phyloP scores from a whole-genome alignment of 2,888 invertebrate genomes.

The Synergus itoensis region DNA sequence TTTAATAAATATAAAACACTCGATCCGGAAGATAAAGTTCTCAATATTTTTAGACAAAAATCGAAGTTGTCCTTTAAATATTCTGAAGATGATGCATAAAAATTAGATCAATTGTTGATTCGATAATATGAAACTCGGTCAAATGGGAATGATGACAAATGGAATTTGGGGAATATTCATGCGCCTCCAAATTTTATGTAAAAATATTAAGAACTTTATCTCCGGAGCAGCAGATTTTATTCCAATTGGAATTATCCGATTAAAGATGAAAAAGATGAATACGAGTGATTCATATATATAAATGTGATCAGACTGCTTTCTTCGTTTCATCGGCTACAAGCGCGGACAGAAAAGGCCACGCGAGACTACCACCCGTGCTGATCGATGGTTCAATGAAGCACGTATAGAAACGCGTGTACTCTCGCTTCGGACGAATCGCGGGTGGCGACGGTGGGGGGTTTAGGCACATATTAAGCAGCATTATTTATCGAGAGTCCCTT shows the following conservation, averaged over 20 bases:
- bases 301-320: constrained; percentile 34
- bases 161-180: too few relatives aligned
- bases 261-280: constrained; percentile 17
- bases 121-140: too few relatives aligned
- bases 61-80: too few relatives aligned
- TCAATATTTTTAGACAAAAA: too few relatives aligned
- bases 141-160: too few relatives aligned
- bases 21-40: too few relatives aligned
- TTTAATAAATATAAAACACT: too few relatives aligned
- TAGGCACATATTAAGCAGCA: constrained; percentile 74
- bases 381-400: constrained; percentile 69
- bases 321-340: constrained; percentile 31
- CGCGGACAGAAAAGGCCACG: constrained; percentile 39
- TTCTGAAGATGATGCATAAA: too few relatives aligned
- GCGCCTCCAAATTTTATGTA: too few relatives aligned
- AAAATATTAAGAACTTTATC: too few relatives aligned
- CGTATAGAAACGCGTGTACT: constrained; percentile 66
- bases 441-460: constrained; percentile 49
- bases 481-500: constrained; percentile 70
- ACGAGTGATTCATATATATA: constrained; percentile 6
- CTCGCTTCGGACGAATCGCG: constrained; percentile 58
- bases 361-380: constrained; percentile 56
- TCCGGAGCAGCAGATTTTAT: too few relatives aligned
- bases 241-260: neutral
- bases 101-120: too few relatives aligned